Conservation (phyloP, 2,888 invertebrate species). For the Chloroclystis v-ata region DNA sequence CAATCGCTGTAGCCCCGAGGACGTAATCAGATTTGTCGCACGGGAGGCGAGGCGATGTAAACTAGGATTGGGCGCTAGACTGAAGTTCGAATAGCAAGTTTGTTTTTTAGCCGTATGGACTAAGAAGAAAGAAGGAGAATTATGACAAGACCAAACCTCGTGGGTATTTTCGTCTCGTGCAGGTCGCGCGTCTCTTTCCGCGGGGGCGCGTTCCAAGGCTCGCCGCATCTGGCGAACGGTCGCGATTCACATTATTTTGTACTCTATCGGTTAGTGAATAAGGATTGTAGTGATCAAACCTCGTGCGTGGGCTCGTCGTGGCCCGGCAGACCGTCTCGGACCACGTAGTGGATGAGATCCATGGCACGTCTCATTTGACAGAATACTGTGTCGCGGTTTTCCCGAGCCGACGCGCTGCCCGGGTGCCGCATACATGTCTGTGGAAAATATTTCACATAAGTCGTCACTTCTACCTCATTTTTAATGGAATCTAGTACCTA, state of each 20-base stretch:
- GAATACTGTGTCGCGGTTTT: constrained; percentile 98
- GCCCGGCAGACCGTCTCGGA: constrained; percentile 92
- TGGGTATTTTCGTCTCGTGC: constrained; percentile 73
- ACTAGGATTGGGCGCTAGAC: neutral
- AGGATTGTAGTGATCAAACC: constrained; percentile 43
- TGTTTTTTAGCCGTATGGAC: neutral
- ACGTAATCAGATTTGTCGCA: neutral
- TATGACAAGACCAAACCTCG: constrained; percentile 47
- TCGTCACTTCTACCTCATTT: too few species aligned
- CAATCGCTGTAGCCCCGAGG: neutral
- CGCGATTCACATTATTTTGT: constrained; percentile 80
- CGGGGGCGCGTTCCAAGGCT: constrained; percentile 70
- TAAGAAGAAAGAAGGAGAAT: neutral
- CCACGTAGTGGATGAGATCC: constrained; percentile 98
- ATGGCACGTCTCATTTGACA: constrained; percentile 98
- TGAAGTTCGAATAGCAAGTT: neutral
- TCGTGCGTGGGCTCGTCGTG: constrained; percentile 76
- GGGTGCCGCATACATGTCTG: constrained; percentile 96
- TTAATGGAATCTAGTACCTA: too few species aligned
- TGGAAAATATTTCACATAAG: constrained; percentile 1
- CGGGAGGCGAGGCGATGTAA: neutral
- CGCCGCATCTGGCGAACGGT: constrained; percentile 97
- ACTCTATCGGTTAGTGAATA: neutral
- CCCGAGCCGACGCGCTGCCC: constrained; percentile 93
- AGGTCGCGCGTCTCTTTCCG: constrained; percentile 84